Evolutionary conservation across 2,113 vertebrate species (phyloP).

Genomic region (Eira barbara): DNA sequence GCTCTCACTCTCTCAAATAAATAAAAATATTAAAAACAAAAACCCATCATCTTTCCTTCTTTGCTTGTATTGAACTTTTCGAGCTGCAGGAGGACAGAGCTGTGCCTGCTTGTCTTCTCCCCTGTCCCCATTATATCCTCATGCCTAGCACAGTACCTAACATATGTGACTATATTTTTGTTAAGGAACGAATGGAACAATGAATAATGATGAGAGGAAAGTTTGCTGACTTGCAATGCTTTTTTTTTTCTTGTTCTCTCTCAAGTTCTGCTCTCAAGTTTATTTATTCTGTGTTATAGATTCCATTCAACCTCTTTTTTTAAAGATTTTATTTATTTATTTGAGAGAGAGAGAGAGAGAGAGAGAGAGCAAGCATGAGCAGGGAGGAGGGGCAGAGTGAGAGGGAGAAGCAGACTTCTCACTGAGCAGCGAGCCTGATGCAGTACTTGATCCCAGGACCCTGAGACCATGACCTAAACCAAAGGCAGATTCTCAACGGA

Average conservation of each 20-base stretch:
- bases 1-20: background rate
- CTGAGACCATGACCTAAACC: no score
- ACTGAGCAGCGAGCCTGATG: no score
- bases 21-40: background rate
- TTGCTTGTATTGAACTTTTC: background rate
- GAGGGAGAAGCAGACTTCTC: no score
- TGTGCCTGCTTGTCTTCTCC: background rate
- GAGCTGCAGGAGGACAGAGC: background rate
- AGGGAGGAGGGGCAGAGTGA: no score
- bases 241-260: background rate
- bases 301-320: background rate
- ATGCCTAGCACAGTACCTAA: background rate
- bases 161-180: background rate
- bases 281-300: background rate
- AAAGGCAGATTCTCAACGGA: no score
- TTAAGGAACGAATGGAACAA: background rate
- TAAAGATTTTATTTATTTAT: no score
- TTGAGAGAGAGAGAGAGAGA: no score
- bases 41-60: background rate
- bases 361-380: no score
- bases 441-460: no score
- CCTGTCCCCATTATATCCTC: fast-evolving
- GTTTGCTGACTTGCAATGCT: background rate
- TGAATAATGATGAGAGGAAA: background rate
- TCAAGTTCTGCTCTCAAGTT: background rate